These are phyloP conservation scores for Aythya baeri DNA, from an alignment of 2,113 vertebrate species.

Conservation along the genomic window DNA sequence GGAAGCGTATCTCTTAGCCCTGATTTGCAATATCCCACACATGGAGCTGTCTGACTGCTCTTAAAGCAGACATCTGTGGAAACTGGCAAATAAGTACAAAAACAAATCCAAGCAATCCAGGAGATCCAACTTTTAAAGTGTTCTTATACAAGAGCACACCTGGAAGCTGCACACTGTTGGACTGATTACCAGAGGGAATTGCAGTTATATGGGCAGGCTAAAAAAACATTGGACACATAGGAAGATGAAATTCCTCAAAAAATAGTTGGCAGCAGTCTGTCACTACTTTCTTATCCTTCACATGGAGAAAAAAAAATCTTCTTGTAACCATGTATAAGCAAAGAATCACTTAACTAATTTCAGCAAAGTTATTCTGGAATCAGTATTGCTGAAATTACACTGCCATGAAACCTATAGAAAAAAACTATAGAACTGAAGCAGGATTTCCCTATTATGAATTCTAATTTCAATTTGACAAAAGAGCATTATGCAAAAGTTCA, in stretches of 20 bases:
- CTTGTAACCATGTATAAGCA: neutral
- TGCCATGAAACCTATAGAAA: neutral
- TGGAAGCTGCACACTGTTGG: constrained; percentile 29
- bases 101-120: neutral
- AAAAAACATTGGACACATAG: neutral
- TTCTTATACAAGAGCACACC: constrained; percentile 1
- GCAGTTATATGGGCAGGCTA: neutral
- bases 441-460: neutral
- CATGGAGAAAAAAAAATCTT: neutral
- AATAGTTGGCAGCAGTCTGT: neutral
- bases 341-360: neutral
- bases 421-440: neutral
- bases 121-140: neutral
- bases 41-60: neutral
- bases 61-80: constrained; percentile 12
- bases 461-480: neutral
- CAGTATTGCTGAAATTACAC: neutral
- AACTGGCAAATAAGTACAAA: neutral
- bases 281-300: neutral
- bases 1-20: neutral
- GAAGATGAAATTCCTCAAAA: neutral
- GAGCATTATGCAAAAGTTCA: neutral
- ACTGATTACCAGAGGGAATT: neutral
- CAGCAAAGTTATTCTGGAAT: neutral
- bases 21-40: neutral